These are phyloP conservation scores for Polypterus senegalus DNA, from an alignment of 2,113 vertebrate genomes.

Conservation along the genomic window DNA sequence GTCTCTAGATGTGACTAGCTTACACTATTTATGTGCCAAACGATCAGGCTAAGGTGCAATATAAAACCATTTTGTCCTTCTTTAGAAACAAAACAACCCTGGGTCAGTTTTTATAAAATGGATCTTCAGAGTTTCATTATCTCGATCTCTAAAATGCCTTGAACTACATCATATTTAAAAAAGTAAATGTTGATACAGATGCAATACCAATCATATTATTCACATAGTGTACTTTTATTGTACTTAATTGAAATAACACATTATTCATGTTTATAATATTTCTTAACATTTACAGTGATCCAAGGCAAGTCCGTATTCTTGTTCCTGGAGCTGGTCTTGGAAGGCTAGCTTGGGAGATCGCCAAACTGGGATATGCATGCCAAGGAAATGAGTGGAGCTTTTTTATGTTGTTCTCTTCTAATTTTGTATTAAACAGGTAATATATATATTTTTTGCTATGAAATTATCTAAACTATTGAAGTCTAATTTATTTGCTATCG, in stretches of 20 bases:
- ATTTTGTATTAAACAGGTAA: slow-evolving; percentile 97
- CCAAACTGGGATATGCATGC: slow-evolving; percentile 83
- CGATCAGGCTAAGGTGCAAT: no score
- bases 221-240: slow-evolving; percentile 5
- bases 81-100: no score
- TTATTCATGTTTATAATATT: slow-evolving; percentile 4
- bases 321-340: slow-evolving; percentile 94
- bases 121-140: no score
- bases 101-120: no score
- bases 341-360: slow-evolving; percentile 94
- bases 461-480: not conserved
- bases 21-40: no score
- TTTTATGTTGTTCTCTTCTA: slow-evolving; percentile 98
- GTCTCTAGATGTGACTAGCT: no score
- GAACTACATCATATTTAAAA: no score
- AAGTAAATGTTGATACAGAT: no score
- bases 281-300: slow-evolving; percentile 63
- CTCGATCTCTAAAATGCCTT: no score
- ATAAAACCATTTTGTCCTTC: no score
- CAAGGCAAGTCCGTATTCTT: slow-evolving; percentile 86
- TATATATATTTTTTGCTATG: no score
- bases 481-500: slow-evolving; percentile 17
- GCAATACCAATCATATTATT: no score
- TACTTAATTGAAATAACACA: slow-evolving; percentile 13
- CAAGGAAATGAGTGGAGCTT: slow-evolving; percentile 99